Conservation (phyloP, 2,888 invertebrate genomes). For the Trilocha varians region DNA sequence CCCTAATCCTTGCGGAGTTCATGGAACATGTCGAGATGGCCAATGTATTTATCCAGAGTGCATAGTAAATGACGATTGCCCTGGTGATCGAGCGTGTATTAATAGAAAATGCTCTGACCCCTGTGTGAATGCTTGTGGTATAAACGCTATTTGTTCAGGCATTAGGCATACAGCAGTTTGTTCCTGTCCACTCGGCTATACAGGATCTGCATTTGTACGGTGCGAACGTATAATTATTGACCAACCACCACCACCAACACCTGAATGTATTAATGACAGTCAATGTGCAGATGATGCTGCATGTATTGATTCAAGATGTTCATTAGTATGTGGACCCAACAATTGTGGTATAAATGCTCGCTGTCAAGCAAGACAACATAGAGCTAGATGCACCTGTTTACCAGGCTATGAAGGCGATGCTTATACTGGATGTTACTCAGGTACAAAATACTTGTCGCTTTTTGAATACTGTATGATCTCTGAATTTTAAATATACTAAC, state of each 20-base stretch:
- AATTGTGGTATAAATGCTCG: constrained; percentile 85
- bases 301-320: constrained; percentile 83
- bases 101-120: constrained; percentile 89
- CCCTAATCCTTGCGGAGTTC: constrained; percentile 81
- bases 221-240: constrained; percentile 67
- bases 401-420: constrained; percentile 90
- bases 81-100: constrained; percentile 85
- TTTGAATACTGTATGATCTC: too few relatives aligned
- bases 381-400: constrained; percentile 86
- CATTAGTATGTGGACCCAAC: constrained; percentile 81
- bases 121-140: constrained; percentile 85
- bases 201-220: constrained; percentile 83
- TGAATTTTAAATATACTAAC: background rate
- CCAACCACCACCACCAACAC: constrained; percentile 68
- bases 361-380: constrained; percentile 84
- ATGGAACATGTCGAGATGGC: constrained; percentile 77
- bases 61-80: constrained; percentile 88
- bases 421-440: constrained; percentile 82
- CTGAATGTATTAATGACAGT: constrained; percentile 83
- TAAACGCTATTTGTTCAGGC: constrained; percentile 87
- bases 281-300: constrained; percentile 89
- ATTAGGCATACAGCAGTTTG: constrained; percentile 84
- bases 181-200: constrained; percentile 83
- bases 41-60: constrained; percentile 88
- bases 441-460: too few relatives aligned